phyloP scores from a whole-genome alignment of 2,113 vertebrate genomes.

The Neopipo cinnamomea region DNA sequence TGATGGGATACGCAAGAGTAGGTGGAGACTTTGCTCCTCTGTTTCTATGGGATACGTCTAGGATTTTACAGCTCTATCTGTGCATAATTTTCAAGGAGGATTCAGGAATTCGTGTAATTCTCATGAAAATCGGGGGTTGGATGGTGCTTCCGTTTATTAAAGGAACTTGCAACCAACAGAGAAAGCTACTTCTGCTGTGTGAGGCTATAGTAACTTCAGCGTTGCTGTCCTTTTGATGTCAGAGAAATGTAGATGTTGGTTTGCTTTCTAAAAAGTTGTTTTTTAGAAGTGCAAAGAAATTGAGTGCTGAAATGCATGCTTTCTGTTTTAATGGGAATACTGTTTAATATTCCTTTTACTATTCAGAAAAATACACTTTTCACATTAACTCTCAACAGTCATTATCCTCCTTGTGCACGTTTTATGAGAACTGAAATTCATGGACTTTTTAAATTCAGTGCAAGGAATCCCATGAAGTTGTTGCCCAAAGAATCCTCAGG shows the following conservation, averaged over 20 bases:
- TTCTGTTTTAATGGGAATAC: neutral
- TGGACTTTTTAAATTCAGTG: neutral
- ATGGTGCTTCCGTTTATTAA: neutral
- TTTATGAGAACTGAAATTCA: neutral
- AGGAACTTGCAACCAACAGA: neutral
- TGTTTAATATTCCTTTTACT: neutral
- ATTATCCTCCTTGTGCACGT: neutral
- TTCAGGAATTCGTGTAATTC: neutral
- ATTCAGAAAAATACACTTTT: accelerated
- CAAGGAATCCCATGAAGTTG: neutral
- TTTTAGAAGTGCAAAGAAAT: neutral
- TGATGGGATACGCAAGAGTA: constrained; percentile 45
- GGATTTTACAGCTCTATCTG: neutral
- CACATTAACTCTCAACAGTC: accelerated
- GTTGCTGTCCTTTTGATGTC: neutral
- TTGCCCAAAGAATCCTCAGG: neutral
- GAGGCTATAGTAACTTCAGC: neutral
- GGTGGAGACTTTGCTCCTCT: constrained; percentile 17
- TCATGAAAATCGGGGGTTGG: neutral
- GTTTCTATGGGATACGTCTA: constrained; percentile 50
- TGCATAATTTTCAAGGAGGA: neutral
- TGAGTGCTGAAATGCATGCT: accelerated
- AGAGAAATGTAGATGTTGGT: neutral
- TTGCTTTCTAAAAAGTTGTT: neutral
- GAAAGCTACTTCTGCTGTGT: neutral